These are phyloP conservation scores for Microctenopoma lineatum DNA, from an alignment of 2,797 vertebrate species.

Conservation along the genomic window DNA sequence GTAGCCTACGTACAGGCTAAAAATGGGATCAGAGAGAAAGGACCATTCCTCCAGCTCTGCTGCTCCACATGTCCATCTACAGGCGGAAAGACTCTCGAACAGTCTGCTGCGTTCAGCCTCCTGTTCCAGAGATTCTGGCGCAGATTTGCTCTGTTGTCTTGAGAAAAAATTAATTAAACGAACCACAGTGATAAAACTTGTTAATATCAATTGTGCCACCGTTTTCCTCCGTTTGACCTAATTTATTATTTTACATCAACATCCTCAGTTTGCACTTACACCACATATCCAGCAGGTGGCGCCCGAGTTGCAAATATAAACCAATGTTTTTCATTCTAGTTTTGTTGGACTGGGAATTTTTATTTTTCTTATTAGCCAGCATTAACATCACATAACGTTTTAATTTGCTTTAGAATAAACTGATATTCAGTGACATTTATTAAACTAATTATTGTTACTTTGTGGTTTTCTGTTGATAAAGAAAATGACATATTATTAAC, in stretches of 20 bases:
- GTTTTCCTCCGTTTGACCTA: constrained; percentile 6
- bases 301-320: constrained; percentile 14
- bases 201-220: neutral
- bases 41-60: constrained; percentile 16
- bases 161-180: neutral
- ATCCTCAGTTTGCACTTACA: constrained; percentile 42
- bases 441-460: no score
- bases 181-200: no score
- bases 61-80: constrained; percentile 67
- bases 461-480: no score
- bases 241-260: constrained; percentile 45
- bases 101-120: neutral
- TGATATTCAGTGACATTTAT: neutral
- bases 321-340: neutral
- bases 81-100: constrained; percentile 21
- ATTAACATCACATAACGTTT: no score
- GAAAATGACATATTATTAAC: no score
- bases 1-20: constrained; percentile 15
- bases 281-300: constrained; percentile 51
- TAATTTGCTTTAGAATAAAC: no score
- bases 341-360: neutral
- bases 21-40: constrained; percentile 33
- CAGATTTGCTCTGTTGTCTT: neutral
- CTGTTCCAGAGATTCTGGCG: constrained; percentile 19
- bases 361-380: neutral